Base-by-base conservation (phyloP, 2,113 vertebrate species). In the Ellobius talpinus region DNA sequence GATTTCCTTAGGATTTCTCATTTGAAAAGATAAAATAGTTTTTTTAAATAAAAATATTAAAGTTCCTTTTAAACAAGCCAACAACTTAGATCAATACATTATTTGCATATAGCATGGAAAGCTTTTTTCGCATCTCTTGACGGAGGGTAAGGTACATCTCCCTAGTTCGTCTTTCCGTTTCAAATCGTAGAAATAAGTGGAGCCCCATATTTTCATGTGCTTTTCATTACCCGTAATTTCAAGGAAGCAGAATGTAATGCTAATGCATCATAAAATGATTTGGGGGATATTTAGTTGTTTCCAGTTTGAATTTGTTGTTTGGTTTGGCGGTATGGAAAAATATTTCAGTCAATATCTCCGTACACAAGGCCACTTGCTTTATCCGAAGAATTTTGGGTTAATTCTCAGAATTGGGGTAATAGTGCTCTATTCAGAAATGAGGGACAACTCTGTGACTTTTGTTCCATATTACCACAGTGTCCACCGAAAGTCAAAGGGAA, bases 41-140 rank as follows among this genome's bases (percentile, higher is more conserved):
- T 90, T 7, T 87, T 92, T 94, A 78, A 79, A 65, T 74, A 47
- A 91, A 94, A 95, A 87, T 85, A 92, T 82, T 24, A 81, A 91
- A 24, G 45, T 23, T 0, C 63, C 19, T 92, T 95, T 91, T 74
- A 66, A 94, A 68, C 26, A 93, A 86, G 50, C 31, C 10, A 31
- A 23, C 21, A 14, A 78, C 91, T 7, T 36, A 79, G 79, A 77
- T 89, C 68, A 84, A 85, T 77, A 79, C 52, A 73, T 93, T 93
- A 76, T 72, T 96, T 97, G 55, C 5, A 1, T 93, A 23, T 42
- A 42, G 7, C 61, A 81, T 45, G 33, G 14, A 90, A 81, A 94
- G 3, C 79, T 73, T 81, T 73, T 81, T 92, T 74, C 45, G 87
- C 3, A 19, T 39, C 47, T 91, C 81, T 88, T 84, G 63, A 84